phyloP scores from a whole-genome alignment of 2,888 invertebrate species.

The Protonemura montana region DNA sequence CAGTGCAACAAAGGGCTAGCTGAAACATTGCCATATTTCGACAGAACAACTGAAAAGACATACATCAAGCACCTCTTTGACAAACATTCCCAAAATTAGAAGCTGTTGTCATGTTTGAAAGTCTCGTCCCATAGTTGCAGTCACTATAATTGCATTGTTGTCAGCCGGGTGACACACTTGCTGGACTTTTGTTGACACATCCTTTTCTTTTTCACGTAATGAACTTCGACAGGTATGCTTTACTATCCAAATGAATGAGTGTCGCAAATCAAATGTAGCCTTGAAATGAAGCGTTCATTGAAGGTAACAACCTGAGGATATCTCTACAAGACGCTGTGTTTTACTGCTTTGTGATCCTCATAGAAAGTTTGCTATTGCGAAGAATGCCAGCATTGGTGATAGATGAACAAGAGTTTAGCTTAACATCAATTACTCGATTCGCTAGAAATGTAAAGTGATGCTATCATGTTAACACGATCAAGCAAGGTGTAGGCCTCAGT shows the following conservation, averaged over 20 bases:
- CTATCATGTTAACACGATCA: not conserved
- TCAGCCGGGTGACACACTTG: not conserved
- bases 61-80: not conserved
- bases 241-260: not conserved
- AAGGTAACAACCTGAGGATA: not conserved
- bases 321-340: not conserved
- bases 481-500: not conserved
- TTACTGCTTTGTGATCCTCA: not conserved
- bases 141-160: not conserved
- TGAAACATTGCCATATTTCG: not conserved
- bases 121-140: not conserved
- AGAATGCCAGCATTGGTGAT: not conserved
- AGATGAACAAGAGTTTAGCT: not conserved
- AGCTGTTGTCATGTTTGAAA: not conserved
- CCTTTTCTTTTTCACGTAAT: not conserved
- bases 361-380: not conserved
- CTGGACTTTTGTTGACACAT: not conserved
- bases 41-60: not conserved
- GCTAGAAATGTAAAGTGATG: not conserved
- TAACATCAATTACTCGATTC: not conserved
- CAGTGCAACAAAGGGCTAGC: not conserved
- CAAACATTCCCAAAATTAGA: not conserved
- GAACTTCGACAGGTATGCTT: not conserved
- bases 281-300: not conserved
- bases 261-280: not conserved